Evolutionary conservation across 2,113 vertebrate genomes (phyloP).

Genomic region (Monopterus albus): DNA sequence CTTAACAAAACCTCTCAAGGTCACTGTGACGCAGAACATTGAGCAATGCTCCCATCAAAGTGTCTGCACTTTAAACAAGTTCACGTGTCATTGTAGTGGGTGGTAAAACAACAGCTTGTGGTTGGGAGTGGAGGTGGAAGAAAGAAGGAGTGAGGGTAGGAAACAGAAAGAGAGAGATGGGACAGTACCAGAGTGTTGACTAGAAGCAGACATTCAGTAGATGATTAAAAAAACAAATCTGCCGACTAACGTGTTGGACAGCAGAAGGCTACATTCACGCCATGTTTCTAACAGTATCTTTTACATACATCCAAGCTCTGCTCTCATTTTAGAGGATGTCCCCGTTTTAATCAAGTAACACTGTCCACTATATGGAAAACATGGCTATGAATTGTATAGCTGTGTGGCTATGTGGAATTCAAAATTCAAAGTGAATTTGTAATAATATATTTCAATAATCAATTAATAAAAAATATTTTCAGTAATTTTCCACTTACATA

Average conservation of each 20-base stretch:
- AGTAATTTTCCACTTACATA: no score
- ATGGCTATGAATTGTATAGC: no score
- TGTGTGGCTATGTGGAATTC: no score
- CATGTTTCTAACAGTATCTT: not conserved
- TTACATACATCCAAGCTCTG: not conserved
- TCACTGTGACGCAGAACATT: not conserved
- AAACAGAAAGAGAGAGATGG: not conserved
- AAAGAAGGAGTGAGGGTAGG: not conserved
- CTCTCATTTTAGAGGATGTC: not conserved
- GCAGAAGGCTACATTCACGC: not conserved
- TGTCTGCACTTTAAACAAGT: not conserved
- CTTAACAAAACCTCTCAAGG: not conserved
- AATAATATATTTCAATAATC: no score
- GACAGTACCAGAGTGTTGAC: not conserved
- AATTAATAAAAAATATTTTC: no score
- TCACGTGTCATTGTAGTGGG: slow-evolving; percentile 18
- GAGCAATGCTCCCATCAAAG: slow-evolving; percentile 4
- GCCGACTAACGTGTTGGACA: not conserved
- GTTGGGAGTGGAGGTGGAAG: not conserved
- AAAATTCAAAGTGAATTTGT: no score
- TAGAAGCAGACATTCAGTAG: not conserved
- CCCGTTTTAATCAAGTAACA: no score
- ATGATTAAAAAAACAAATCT: not conserved
- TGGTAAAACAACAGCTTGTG: slow-evolving; percentile 12
- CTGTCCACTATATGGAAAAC: no score